A percentile compares a stretch with the other conserved stretches of the same genome.
phyloP scores from a whole-genome alignment of 64 coral and sea anemone genomes.

The Montipora cactus region DNA sequence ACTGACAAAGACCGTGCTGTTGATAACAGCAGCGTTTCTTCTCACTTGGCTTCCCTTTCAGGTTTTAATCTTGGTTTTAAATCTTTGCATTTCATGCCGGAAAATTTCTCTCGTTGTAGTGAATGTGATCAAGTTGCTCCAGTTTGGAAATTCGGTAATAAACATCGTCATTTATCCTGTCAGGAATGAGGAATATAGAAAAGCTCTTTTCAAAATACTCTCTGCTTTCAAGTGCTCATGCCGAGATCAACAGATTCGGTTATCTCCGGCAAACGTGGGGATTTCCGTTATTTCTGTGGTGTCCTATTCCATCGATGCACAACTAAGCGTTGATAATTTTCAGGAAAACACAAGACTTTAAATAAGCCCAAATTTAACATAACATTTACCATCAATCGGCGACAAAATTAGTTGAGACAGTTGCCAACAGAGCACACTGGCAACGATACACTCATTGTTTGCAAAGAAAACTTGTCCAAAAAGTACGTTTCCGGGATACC shows the following conservation, averaged over 20 bases:
- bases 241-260: background rate
- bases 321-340: no score
- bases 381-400: no score
- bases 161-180: background rate
- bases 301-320: no score
- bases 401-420: no score
- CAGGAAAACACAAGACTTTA: no score
- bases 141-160: background rate
- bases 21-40: constrained; percentile 26
- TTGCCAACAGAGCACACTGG: no score
- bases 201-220: background rate
- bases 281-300: background rate
- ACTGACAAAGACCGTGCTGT: background rate
- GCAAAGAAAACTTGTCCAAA: no score
- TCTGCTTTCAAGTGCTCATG: background rate
- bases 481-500: no score
- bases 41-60: constrained; percentile 60
- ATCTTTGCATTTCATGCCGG: background rate
- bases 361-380: no score
- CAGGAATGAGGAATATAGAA: background rate
- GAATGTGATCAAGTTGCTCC: background rate
- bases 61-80: background rate
- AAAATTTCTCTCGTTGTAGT: background rate
- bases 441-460: no score
- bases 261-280: background rate